Evolutionary conservation across 1,140 invertebrate genomes (phyloP).

Genomic region (Piezodorus guildinii): DNA sequence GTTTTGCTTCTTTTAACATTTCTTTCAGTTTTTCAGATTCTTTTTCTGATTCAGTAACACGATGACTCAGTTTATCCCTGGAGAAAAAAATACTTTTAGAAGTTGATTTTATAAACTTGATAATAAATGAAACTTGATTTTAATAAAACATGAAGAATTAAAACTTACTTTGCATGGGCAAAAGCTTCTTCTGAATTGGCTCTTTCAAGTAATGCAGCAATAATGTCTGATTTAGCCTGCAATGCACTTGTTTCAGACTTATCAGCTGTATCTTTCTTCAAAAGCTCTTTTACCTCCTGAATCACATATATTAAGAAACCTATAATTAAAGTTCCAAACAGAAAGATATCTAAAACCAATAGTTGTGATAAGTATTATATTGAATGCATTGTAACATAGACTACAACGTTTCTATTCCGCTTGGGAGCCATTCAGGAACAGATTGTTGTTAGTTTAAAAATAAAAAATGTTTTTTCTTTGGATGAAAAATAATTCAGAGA

Average conservation of each 20-base stretch:
- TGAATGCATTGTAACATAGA: no score
- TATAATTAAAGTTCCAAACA: background rate
- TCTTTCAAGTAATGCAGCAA: slow-evolving; percentile 23
- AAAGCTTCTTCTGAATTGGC: slow-evolving; percentile 8
- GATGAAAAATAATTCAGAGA: no score
- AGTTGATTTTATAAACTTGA: no score
- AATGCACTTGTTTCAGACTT: slow-evolving; percentile 27
- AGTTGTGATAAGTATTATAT: no score
- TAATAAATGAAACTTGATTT: background rate
- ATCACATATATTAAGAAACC: background rate
- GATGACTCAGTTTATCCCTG: slow-evolving; percentile 39
- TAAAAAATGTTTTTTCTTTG: no score
- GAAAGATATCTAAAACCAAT: background rate
- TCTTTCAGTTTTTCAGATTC: slow-evolving; percentile 43
- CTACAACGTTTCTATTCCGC: no score
- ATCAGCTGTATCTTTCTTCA: slow-evolving; percentile 28
- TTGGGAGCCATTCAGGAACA: no score
- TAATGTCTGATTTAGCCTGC: slow-evolving; percentile 30
- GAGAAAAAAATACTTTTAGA: no score
- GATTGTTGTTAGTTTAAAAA: no score
- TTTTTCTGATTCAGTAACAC: slow-evolving; percentile 46
- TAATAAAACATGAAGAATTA: background rate
- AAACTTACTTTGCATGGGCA: background rate
- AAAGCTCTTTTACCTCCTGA: slow-evolving; percentile 23
- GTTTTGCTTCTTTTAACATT: slow-evolving; percentile 46